phyloP scores from a whole-genome alignment of 2,797 vertebrate species.

The Falco peregrinus region DNA sequence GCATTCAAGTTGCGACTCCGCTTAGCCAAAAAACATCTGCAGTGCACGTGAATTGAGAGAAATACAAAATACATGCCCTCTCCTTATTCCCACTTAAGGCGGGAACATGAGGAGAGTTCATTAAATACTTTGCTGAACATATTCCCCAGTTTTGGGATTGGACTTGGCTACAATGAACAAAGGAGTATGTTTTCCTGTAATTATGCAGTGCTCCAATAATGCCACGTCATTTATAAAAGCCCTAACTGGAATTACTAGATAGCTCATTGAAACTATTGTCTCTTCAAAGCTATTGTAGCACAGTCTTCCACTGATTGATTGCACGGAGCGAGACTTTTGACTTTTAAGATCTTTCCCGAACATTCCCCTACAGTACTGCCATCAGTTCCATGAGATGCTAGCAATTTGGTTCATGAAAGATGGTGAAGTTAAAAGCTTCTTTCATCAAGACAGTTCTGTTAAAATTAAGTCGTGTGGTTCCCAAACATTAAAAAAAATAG shows the following conservation, averaged over 20 bases:
- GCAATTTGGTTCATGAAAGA: not conserved
- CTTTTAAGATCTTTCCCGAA: constrained; percentile 25
- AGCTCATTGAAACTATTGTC: constrained; percentile 10
- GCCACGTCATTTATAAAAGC: constrained; percentile 3
- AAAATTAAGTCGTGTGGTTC: constrained; percentile 10
- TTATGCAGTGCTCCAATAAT: not conserved
- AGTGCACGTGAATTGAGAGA: not conserved
- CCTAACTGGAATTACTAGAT: not conserved
- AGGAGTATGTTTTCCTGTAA: not conserved
- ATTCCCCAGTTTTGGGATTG: not conserved
- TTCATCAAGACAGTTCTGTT: constrained; percentile 40
- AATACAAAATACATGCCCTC: not conserved
- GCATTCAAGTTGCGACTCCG: not conserved
- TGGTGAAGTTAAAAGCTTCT: constrained; percentile 48
- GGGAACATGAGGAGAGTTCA: not conserved
- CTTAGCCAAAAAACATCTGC: not conserved
- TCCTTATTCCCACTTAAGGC: not conserved
- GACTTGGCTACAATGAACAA: not conserved
- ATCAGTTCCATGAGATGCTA: not conserved
- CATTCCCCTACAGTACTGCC: not conserved
- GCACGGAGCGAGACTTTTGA: constrained; percentile 42
- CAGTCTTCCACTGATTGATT: constrained; percentile 39
- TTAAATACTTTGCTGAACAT: not conserved
- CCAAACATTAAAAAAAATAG: constrained; percentile 2
- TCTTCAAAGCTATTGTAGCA: constrained; percentile 15